Evolutionary conservation across 2,888 invertebrate species (phyloP).

Genomic region (Mythimna albipuncta): DNA sequence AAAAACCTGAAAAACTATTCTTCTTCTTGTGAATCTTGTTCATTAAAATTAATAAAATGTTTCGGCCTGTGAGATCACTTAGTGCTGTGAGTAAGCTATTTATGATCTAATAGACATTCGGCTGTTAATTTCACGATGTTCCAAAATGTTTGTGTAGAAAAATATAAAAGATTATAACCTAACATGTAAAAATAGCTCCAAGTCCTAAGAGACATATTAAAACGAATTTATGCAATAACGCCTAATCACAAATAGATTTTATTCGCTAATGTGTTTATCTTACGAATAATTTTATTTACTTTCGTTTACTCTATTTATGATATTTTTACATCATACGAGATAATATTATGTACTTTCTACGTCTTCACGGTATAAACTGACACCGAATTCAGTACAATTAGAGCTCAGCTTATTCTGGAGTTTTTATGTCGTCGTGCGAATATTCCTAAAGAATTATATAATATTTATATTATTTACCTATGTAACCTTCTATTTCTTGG

Average conservation of each 20-base stretch:
- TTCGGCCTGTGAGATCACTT: slow-evolving; percentile 52
- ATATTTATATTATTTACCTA: background rate
- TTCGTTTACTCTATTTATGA: background rate
- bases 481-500: background rate
- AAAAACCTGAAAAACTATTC: background rate
- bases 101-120: background rate
- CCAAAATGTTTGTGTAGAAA: background rate
- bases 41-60: slow-evolving; percentile 43
- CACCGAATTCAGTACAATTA: background rate
- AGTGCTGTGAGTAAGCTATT: slow-evolving; percentile 47
- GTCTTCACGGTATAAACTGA: background rate
- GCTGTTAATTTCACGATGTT: slow-evolving; percentile 1
- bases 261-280: background rate
- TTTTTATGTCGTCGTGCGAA: background rate
- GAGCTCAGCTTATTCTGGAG: background rate
- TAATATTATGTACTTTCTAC: background rate
- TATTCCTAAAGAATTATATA: too few species aligned
- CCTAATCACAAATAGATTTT: background rate
- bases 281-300: background rate
- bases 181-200: background rate
- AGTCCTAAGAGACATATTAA: background rate
- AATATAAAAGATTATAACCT: background rate
- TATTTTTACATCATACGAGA: slow-evolving; percentile 6
- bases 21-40: background rate
- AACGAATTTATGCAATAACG: background rate